Base-by-base conservation (phyloP, 2,113 vertebrate genomes). In the Cyanocitta stelleri region DNA sequence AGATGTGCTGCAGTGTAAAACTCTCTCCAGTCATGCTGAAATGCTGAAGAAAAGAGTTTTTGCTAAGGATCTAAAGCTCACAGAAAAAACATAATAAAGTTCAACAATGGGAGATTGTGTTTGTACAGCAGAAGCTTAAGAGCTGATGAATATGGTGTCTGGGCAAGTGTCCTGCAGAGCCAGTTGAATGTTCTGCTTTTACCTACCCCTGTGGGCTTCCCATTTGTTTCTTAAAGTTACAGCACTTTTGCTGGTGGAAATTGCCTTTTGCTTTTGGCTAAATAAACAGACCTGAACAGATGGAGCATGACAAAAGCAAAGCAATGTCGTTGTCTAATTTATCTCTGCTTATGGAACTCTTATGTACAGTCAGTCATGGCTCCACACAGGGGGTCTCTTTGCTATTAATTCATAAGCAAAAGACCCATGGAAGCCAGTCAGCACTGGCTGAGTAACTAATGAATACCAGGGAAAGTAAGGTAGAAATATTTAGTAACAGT, bases 211-310 rank as follows among this genome's bases (percentile, higher is more conserved):
- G 80, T 3, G 8, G 35, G 52, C 39, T 90, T 83, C 48, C 0
- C 5, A 63, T 46, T 83, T 67, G 35, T 84, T 84, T 89, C 64
- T 90, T 23, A 16, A 84, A 86, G 79, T 67, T 84, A 67, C 49
- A 72, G 19, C 33, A 59, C 10, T 88, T 88, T 81, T 35, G 9
- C 59, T 81, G 43, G 79, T 84, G 52, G 83, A 92, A 97, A 86
- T 24, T 84, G 43, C 52, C 74, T 92, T 73, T 81, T 75, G 59
- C 83, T 87, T 81, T 77, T 0, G 0, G 61, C 83, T 92, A 85
- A 93, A 90, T 75, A 74, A 96, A 71, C 68, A 85, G 41, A 84
- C 39, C 73, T n/a, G 52, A 95, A 67, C 76, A 96, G 89, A 84
- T 49, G 76, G 90, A 87, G 7, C 48, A 84, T 59, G 72, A 72